Conservation (phyloP, 2,888 invertebrate species). For the Tinea pellionella region DNA sequence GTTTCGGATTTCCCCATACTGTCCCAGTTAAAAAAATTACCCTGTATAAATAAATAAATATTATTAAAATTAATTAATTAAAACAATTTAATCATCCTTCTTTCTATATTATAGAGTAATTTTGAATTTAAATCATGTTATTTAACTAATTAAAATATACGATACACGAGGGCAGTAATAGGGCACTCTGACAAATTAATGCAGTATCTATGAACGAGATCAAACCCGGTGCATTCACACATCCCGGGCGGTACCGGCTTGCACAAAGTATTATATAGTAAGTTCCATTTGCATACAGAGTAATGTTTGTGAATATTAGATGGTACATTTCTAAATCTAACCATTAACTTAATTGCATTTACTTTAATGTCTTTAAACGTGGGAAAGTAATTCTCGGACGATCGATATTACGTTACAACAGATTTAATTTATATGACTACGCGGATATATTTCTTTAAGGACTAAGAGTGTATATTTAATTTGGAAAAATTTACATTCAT, state of each 20-base stretch:
- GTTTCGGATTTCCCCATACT: too few species aligned
- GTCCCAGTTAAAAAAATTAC: too few species aligned
- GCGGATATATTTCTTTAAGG: too few species aligned
- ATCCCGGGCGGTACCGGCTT: neutral
- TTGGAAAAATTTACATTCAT: too few species aligned
- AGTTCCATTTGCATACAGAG: neutral
- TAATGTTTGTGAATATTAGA: neutral
- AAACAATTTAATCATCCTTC: too few species aligned
- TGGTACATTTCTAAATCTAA: neutral
- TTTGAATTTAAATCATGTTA: neutral
- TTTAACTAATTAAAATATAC: neutral
- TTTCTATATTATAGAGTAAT: too few species aligned
- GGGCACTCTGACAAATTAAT: slow-evolving; percentile 42
- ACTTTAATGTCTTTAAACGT: neutral
- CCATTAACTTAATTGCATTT: neutral
- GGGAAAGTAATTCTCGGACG: too few species aligned
- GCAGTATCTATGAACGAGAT: slow-evolving; percentile 31
- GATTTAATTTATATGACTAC: too few species aligned
- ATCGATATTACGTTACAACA: too few species aligned
- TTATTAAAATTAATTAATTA: too few species aligned
- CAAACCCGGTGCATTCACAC: slow-evolving; percentile 19
- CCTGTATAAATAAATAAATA: too few species aligned
- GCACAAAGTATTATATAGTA: neutral
- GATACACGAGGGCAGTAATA: neutral
- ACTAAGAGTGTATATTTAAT: too few species aligned